These are phyloP conservation scores for Choloepus hoffmanni DNA, from an alignment of 2,113 vertebrate species.

Conservation along the genomic window DNA sequence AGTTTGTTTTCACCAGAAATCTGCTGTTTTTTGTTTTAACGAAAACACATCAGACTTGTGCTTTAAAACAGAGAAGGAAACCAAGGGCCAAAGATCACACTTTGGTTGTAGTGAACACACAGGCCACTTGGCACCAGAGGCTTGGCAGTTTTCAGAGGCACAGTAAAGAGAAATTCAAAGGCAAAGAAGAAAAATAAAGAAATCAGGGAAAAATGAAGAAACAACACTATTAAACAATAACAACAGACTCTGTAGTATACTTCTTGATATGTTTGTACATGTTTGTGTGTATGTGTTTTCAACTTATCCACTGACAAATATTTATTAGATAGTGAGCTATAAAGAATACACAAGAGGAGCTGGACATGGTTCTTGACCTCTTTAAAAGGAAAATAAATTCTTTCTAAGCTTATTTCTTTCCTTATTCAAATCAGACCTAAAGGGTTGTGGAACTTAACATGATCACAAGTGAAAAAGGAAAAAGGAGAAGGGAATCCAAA, in stretches of 20 bases:
- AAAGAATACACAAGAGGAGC: neutral
- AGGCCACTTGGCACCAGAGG: neutral
- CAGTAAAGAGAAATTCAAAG: neutral
- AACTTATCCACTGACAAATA: neutral
- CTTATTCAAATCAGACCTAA: neutral
- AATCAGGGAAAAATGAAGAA: neutral
- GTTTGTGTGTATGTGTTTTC: neutral
- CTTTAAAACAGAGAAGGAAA: slow-evolving; percentile 66
- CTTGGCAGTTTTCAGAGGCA: neutral
- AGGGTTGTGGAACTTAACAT: neutral
- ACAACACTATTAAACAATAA: neutral
- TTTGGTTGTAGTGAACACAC: neutral
- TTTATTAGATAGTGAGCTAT: neutral
- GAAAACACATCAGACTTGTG: neutral
- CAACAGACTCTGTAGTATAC: too few relatives aligned
- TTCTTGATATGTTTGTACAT: neutral
- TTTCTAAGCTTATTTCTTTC: neutral
- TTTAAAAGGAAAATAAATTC: neutral
- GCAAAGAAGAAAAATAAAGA: neutral
- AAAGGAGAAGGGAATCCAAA: neutral
- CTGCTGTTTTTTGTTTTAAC: neutral
- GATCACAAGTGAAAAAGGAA: neutral
- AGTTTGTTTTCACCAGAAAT: slow-evolving; percentile 70
- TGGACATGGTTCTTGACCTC: neutral
- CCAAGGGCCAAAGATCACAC: slow-evolving; percentile 48